phyloP scores from a whole-genome alignment of 2,797 vertebrate genomes.

The Pygocentrus nattereri region DNA sequence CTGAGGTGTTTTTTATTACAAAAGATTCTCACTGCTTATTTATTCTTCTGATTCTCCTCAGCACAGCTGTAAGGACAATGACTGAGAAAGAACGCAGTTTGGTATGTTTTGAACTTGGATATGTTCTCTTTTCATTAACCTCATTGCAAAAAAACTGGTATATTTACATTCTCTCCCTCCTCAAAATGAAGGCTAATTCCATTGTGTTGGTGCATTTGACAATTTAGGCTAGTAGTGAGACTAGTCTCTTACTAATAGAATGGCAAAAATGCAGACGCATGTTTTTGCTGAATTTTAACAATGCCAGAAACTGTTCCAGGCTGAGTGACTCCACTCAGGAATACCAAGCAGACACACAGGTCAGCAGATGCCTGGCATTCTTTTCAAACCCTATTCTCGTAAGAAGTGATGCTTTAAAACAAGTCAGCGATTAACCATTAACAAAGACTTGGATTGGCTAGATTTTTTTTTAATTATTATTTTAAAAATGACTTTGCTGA shows the following conservation, averaged over 20 bases:
- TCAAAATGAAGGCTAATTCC: neutral
- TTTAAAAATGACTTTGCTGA: neutral
- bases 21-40: neutral
- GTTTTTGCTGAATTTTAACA: conserved; percentile 19
- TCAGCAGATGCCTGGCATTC: conserved; percentile 2
- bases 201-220: conserved; percentile 15
- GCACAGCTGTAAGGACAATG: neutral
- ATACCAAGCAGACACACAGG: neutral
- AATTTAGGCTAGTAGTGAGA: neutral
- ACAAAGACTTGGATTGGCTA: neutral
- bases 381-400: conserved; percentile 2
- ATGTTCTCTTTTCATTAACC: neutral
- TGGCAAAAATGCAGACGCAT: conserved; percentile 4
- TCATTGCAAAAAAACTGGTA: neutral
- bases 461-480: neutral
- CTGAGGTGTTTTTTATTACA: neutral
- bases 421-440: conserved; percentile 5
- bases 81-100: neutral
- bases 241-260: neutral
- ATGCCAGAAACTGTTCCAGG: conserved; percentile 12
- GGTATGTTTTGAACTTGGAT: too few species aligned
- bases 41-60: conserved; percentile 8
- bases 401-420: neutral
- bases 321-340: neutral
- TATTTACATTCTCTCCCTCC: neutral